Conservation (phyloP, 2,888 invertebrate species). For the Tuberolachnus salignus region DNA sequence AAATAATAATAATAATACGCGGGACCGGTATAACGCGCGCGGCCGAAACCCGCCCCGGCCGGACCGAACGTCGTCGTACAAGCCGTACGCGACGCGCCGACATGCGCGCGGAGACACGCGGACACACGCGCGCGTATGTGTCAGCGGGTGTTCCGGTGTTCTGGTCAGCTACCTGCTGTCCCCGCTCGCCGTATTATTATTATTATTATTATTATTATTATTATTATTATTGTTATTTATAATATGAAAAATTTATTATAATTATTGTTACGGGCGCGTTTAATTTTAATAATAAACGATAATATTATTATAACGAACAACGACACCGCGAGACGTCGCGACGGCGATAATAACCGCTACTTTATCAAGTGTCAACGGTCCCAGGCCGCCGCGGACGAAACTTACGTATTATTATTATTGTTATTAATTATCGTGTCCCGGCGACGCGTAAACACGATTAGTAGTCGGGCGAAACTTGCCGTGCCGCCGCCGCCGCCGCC, state of each 20-base stretch:
- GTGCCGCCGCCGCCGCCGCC: neutral
- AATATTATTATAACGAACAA: constrained; percentile 1
- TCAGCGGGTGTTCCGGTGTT: constrained; percentile 47
- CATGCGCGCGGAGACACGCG: constrained; percentile 2
- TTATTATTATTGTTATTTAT: too few relatives aligned
- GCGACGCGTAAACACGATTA: constrained; percentile 52
- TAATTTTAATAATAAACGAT: constrained; percentile 10
- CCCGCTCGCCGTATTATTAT: neutral
- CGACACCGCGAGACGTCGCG: neutral
- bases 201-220: too few relatives aligned
- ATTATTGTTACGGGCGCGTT: too few relatives aligned
- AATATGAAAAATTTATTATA: too few relatives aligned
- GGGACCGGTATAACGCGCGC: too few relatives aligned
- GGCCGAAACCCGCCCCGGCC: too few relatives aligned
- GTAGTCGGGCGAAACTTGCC: constrained; percentile 40
- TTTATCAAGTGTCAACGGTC: constrained; percentile 49
- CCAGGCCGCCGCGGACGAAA: neutral
- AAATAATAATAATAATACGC: too few relatives aligned
- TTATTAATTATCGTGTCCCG: constrained; percentile 53
- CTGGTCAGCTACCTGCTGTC: constrained; percentile 52
- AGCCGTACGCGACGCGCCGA: neutral
- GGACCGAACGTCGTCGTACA: too few relatives aligned
- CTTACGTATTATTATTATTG: neutral
- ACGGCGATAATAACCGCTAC: constrained; percentile 39
- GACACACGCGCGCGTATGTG: neutral